These are phyloP conservation scores for Apantesis nais DNA, from an alignment of 2,888 invertebrate genomes.

Conservation along the genomic window DNA sequence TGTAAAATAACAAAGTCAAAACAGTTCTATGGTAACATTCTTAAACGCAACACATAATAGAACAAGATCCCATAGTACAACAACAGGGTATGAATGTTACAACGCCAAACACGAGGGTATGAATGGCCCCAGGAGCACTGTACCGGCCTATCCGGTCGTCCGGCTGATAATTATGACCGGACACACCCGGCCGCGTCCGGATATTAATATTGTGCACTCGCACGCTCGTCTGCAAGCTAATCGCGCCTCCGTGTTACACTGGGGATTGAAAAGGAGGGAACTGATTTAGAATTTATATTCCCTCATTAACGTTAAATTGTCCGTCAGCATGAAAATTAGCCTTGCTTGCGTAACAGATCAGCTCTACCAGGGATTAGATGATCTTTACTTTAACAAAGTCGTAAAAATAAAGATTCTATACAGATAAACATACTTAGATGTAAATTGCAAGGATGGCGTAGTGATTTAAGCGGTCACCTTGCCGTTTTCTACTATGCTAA, in stretches of 20 bases:
- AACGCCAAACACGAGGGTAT: slow-evolving; percentile 8
- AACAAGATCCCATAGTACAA: neutral
- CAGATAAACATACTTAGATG: too few species aligned
- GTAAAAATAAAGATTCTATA: too few species aligned
- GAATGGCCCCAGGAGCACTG: slow-evolving; percentile 8
- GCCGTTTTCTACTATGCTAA: too few species aligned
- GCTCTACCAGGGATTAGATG: neutral
- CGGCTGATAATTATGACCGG: slow-evolving; percentile 26
- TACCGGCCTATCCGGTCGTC: slow-evolving; percentile 11
- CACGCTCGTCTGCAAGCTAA: slow-evolving; percentile 21
- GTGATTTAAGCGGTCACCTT: too few species aligned
- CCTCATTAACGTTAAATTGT: slow-evolving; percentile 18
- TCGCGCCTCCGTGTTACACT: slow-evolving; percentile 16
- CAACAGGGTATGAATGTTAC: neutral
- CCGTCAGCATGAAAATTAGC: slow-evolving; percentile 3
- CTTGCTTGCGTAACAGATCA: neutral
- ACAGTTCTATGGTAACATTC: neutral
- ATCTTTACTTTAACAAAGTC: neutral
- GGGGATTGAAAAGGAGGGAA: slow-evolving; percentile 16
- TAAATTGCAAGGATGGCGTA: too few species aligned
- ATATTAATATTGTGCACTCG: slow-evolving; percentile 39
- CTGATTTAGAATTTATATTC: slow-evolving; percentile 25
- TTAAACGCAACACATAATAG: neutral
- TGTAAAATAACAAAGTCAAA: neutral
- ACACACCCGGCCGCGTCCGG: slow-evolving; percentile 16